Evolutionary conservation across 2,113 vertebrate genomes (phyloP), one percentile per base, ranked within the genome.

Genomic region (Laticauda colubrina): DNA sequence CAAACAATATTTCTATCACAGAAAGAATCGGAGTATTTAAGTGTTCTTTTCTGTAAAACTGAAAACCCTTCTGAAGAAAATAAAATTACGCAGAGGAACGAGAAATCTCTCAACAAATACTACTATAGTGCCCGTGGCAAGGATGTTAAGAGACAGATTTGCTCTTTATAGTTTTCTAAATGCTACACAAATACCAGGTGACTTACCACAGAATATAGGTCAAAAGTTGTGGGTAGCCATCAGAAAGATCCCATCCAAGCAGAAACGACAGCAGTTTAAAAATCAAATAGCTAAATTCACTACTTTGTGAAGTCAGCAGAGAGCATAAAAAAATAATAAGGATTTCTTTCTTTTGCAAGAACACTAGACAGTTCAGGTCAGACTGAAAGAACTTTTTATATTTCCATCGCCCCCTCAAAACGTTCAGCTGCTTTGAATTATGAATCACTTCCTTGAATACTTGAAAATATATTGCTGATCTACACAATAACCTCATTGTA

Each of bases 251-350:
- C 96, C 97, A 97, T 97, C 96, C 97, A 96, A 96, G 90, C 81
- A 96, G 96, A 96, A 97, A 97, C 95, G 98, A 97, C 91, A 97
- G 98, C 97, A 98, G 95, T 98, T 98, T 94, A 96, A 97, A 98
- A 98, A 97, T 97, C 96, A 98, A 97, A 97, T 90, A 97, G 97
- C 97, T 97, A 98, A 95, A 97, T 98, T 98, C 96, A 98, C 97
- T 98, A 97, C 93, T 95, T 97, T 96, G 96, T 96, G 91, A 97
- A 97, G 89, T 94, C 92, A 96, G 94, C 64, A 97, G 86, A 96
- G 96, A 96, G 88, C 85, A 96, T 0, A 96, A 81, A 94, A 95
- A 81, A 55, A 20, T 5, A 57, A 92, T 93, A 89, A 91, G n/a
- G 3, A 0, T 14, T 61, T 26, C 34, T 69, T 61, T 23, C 2